These are phyloP conservation scores for Ecliptopera silaceata DNA, from an alignment of 2,888 invertebrate species.

Conservation along the genomic window DNA sequence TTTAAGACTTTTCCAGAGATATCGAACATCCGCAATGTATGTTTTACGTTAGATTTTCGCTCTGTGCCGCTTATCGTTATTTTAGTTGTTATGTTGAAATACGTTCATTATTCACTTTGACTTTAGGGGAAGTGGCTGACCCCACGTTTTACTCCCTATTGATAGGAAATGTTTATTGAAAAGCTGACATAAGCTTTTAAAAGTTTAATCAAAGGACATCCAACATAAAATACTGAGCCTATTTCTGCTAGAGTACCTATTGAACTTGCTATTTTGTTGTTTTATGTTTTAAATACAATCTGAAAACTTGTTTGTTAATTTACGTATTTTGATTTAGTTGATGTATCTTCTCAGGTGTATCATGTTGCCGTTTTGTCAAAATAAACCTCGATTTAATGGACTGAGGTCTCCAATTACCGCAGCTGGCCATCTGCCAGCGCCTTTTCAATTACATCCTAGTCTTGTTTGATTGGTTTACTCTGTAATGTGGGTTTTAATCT, in stretches of 20 bases:
- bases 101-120: slow-evolving; percentile 33
- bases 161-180: slow-evolving; percentile 40
- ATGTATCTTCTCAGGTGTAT: slow-evolving; percentile 27
- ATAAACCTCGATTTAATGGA: slow-evolving; percentile 28
- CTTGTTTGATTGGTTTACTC: slow-evolving; percentile 26
- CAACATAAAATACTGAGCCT: neutral
- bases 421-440: slow-evolving; percentile 26
- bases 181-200: slow-evolving; percentile 46
- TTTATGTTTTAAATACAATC: neutral
- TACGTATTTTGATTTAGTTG: slow-evolving; percentile 2
- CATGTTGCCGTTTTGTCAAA: slow-evolving; percentile 27
- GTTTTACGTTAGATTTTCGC: neutral
- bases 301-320: slow-evolving; percentile 8
- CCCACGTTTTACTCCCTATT: slow-evolving; percentile 33
- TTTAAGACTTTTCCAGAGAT: neutral
- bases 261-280: neutral
- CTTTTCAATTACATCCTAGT: slow-evolving; percentile 25
- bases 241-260: too few relatives aligned
- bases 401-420: slow-evolving; percentile 27
- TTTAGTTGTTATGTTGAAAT: slow-evolving; percentile 51
- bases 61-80: slow-evolving; percentile 33
- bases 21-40: neutral
- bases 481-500: slow-evolving; percentile 18
- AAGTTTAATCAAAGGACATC: slow-evolving; percentile 7
- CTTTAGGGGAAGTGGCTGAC: slow-evolving; percentile 32